Evolutionary conservation across 2,113 vertebrate genomes (phyloP).

Genomic region (Dicrurus megarhynchus): DNA sequence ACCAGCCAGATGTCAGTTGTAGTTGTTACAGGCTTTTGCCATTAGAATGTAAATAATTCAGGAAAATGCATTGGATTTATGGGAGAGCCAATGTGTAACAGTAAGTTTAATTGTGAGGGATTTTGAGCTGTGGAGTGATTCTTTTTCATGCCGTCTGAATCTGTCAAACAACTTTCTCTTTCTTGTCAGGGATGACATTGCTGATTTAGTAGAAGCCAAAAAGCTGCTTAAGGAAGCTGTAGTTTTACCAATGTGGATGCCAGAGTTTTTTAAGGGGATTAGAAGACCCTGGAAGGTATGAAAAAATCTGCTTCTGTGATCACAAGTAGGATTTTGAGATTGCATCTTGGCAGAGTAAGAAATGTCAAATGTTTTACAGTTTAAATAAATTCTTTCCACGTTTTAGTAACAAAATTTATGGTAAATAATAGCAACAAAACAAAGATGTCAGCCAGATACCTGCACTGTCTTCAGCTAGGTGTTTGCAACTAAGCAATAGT

Average conservation of each 20-base stretch:
- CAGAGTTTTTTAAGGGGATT: constrained; percentile 98
- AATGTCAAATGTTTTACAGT: background rate
- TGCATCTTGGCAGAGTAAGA: background rate
- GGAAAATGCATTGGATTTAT: background rate
- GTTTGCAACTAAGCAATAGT: background rate
- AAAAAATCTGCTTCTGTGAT: background rate
- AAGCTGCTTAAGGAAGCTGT: constrained; percentile 96
- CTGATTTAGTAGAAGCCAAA: constrained; percentile 94
- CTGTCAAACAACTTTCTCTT: background rate
- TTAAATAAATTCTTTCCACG: background rate
- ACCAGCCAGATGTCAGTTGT: background rate
- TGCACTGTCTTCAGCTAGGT: background rate
- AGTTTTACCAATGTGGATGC: constrained; percentile 99
- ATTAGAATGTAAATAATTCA: background rate
- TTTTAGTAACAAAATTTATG: background rate
- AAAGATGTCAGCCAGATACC: background rate
- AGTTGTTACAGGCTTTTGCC: background rate
- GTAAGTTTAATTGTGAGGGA: background rate
- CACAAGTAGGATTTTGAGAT: background rate
- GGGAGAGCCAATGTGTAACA: accelerated
- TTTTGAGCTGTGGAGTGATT: background rate
- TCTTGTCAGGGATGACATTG: constrained; percentile 89
- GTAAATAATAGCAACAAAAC: background rate
- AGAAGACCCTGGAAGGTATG: constrained; percentile 96
- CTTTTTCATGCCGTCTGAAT: background rate